phyloP scores from a whole-genome alignment of 1,140 invertebrate genomes.

The Eumeta japonica region DNA sequence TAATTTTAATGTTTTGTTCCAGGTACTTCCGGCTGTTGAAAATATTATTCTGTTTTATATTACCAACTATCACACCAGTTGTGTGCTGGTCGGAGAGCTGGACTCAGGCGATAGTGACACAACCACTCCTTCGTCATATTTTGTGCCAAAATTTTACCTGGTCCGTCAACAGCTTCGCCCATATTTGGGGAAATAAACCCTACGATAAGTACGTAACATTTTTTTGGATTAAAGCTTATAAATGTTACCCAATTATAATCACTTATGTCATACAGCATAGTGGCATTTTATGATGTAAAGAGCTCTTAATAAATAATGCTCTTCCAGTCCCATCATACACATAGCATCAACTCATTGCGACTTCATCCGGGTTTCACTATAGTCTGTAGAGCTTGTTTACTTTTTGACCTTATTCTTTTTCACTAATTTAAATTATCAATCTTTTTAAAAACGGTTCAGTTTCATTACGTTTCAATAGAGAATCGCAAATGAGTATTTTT shows the following conservation, averaged over 20 bases:
- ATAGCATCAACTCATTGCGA: too few relatives aligned
- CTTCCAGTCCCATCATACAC: too few relatives aligned
- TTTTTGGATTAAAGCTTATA: background rate
- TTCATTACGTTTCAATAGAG: too few relatives aligned
- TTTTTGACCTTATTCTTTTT: too few relatives aligned
- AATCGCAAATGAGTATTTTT: too few relatives aligned
- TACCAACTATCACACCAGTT: conserved; percentile 75
- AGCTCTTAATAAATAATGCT: too few relatives aligned
- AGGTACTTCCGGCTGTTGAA: conserved; percentile 75
- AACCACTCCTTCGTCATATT: conserved; percentile 72
- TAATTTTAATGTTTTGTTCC: conserved; percentile 17
- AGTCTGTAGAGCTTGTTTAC: too few relatives aligned
- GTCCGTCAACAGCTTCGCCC: conserved; percentile 86
- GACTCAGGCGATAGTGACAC: conserved; percentile 60
- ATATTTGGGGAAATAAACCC: conserved; percentile 77
- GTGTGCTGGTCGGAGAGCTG: conserved; percentile 74
- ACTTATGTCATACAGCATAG: too few relatives aligned
- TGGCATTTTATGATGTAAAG: too few relatives aligned
- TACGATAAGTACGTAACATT: conserved; percentile 69
- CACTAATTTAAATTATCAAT: too few relatives aligned
- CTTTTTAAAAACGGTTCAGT: too few relatives aligned
- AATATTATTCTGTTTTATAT: conserved; percentile 69
- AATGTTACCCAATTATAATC: background rate
- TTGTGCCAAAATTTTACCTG: conserved; percentile 81
- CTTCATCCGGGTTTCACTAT: too few relatives aligned